phyloP scores from a whole-genome alignment of 1,140 invertebrate species.

The Tetragnatha versicolor region DNA sequence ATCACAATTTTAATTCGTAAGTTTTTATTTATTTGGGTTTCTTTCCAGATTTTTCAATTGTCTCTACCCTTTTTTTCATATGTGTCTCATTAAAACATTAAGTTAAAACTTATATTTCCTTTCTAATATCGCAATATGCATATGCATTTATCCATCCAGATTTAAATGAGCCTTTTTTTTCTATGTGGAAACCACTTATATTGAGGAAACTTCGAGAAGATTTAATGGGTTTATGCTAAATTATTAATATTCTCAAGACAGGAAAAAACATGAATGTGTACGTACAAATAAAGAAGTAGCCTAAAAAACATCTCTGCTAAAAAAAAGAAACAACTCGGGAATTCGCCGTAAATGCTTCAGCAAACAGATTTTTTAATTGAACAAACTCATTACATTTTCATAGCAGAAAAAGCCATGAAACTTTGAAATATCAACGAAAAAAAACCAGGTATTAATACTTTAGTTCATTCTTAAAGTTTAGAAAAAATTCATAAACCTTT shows the following conservation, averaged over 20 bases:
- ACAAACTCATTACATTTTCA: slow-evolving; percentile 44
- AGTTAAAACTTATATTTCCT: slow-evolving; percentile 54
- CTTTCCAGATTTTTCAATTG: neutral
- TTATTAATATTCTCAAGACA: slow-evolving; percentile 44
- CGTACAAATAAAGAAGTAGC: slow-evolving; percentile 12
- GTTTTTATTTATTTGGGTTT: slow-evolving; percentile 36
- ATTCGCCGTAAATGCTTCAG: slow-evolving; percentile 45
- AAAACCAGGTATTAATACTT: no score
- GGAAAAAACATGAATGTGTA: slow-evolving; percentile 20
- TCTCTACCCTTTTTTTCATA: neutral
- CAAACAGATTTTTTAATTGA: slow-evolving; percentile 52
- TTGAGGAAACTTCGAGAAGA: slow-evolving; percentile 17
- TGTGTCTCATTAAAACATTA: slow-evolving; percentile 49
- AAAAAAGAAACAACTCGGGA: slow-evolving; percentile 10
- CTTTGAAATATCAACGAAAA: slow-evolving; percentile 45
- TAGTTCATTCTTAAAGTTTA: no score
- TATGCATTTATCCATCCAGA: neutral
- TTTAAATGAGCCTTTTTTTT: slow-evolving; percentile 39
- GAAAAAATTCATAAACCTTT: no score
- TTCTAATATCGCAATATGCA: slow-evolving; percentile 46
- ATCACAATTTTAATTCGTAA: slow-evolving; percentile 48
- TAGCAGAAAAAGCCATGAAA: slow-evolving; percentile 44
- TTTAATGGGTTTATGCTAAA: slow-evolving; percentile 49
- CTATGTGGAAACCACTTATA: slow-evolving; percentile 38
- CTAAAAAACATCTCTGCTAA: neutral